Evolutionary conservation across 1,140 invertebrate genomes (phyloP).

Genomic region (Homalodisca vitripennis): DNA sequence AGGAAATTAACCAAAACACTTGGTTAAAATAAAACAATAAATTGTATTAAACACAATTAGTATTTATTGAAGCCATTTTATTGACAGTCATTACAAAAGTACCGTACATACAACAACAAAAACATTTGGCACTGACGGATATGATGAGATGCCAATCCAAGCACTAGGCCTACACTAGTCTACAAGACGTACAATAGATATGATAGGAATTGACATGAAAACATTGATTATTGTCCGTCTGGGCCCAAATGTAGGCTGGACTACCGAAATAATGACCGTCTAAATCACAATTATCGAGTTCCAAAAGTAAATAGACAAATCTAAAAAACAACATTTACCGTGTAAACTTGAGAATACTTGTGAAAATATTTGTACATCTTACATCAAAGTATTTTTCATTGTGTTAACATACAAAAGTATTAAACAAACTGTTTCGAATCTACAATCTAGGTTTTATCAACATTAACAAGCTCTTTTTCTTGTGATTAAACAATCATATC

Average conservation of each 20-base stretch:
- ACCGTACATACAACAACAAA: slow-evolving; percentile 18
- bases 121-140: slow-evolving; percentile 18
- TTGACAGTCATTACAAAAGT: slow-evolving; percentile 19
- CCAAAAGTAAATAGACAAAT: too few relatives aligned
- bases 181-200: slow-evolving; percentile 11
- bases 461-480: too few relatives aligned
- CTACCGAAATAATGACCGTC: not conserved
- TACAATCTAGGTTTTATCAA: not conserved
- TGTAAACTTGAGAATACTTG: not conserved
- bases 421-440: not conserved
- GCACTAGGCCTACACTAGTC: not conserved
- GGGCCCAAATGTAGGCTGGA: not conserved
- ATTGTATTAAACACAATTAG: slow-evolving; percentile 24
- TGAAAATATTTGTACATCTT: not conserved
- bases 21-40: not conserved
- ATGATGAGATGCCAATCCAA: not conserved
- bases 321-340: too few relatives aligned
- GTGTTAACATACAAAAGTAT: not conserved
- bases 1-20: not conserved
- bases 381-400: not conserved
- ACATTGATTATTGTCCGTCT: slow-evolving; percentile 19
- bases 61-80: slow-evolving; percentile 18
- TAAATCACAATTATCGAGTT: too few relatives aligned
- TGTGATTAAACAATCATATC: too few relatives aligned
- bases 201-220: slow-evolving; percentile 25